These are phyloP conservation scores for Falco berigora DNA, from an alignment of 2,797 vertebrate species.

Conservation along the genomic window DNA sequence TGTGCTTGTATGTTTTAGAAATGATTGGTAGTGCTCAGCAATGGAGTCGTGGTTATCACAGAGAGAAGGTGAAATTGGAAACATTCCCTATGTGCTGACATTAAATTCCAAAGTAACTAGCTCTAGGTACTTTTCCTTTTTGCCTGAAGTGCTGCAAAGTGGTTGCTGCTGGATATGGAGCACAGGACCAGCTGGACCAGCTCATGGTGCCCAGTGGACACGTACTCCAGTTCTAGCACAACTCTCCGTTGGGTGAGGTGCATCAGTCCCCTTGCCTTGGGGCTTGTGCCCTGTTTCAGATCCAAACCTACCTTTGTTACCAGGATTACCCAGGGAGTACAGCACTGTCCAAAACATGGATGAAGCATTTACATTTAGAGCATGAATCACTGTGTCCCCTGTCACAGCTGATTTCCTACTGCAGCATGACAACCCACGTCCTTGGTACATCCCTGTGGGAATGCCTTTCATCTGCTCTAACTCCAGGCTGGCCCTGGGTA, in stretches of 20 bases:
- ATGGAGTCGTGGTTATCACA: background rate
- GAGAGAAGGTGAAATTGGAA: background rate
- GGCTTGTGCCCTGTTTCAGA: background rate
- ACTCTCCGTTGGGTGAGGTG: background rate
- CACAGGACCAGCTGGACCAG: background rate
- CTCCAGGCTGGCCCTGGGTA: background rate
- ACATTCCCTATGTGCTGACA: background rate
- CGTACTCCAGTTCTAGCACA: background rate
- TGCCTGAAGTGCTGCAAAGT: background rate
- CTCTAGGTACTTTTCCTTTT: background rate
- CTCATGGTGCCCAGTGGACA: background rate
- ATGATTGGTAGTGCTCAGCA: background rate
- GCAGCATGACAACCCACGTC: background rate
- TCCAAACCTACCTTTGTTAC: background rate
- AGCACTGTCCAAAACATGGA: background rate
- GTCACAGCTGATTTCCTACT: background rate
- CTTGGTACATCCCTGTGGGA: background rate
- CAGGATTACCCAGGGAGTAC: background rate
- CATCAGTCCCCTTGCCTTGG: background rate
- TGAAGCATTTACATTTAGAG: background rate
- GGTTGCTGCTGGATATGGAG: background rate
- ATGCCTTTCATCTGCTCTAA: background rate
- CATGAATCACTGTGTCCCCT: background rate
- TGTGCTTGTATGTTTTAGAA: background rate
- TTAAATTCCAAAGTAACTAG: background rate